Evolutionary conservation across 1,140 invertebrate genomes (phyloP).

Genomic region (Drosophila cardini): DNA sequence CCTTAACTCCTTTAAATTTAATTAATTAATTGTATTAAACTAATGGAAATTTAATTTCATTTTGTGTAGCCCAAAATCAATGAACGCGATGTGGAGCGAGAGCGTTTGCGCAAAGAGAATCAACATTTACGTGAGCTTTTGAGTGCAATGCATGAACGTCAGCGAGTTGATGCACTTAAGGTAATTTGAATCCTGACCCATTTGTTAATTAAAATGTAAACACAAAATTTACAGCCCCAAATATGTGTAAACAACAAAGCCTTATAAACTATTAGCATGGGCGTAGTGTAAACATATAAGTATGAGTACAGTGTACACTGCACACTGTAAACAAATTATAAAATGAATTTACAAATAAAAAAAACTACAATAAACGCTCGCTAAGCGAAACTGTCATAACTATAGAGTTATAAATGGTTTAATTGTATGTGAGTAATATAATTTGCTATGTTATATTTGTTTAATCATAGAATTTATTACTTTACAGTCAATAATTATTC

Average conservation of each 20-base stretch:
- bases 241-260: neutral
- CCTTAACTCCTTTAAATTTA: neutral
- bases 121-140: slow-evolving; percentile 90
- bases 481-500: neutral
- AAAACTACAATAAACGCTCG: slow-evolving; percentile 14
- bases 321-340: slow-evolving; percentile 19
- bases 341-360: slow-evolving; percentile 14
- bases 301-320: neutral
- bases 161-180: slow-evolving; percentile 83
- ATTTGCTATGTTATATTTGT: neutral
- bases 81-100: slow-evolving; percentile 90
- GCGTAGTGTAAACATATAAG: slow-evolving; percentile 3
- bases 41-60: slow-evolving; percentile 8
- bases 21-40: neutral
- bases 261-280: slow-evolving; percentile 6
- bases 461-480: too few relatives aligned
- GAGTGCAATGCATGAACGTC: slow-evolving; percentile 87
- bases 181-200: slow-evolving; percentile 46
- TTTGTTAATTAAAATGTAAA: slow-evolving; percentile 24
- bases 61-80: slow-evolving; percentile 89
- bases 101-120: slow-evolving; percentile 89
- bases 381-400: neutral
- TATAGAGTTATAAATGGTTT: neutral
- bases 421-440: neutral
- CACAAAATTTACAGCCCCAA: slow-evolving; percentile 1